Evolutionary conservation across 1,140 invertebrate genomes (phyloP), one percentile per base, ranked within the genome.

Genomic region (Hestina assimilis): DNA sequence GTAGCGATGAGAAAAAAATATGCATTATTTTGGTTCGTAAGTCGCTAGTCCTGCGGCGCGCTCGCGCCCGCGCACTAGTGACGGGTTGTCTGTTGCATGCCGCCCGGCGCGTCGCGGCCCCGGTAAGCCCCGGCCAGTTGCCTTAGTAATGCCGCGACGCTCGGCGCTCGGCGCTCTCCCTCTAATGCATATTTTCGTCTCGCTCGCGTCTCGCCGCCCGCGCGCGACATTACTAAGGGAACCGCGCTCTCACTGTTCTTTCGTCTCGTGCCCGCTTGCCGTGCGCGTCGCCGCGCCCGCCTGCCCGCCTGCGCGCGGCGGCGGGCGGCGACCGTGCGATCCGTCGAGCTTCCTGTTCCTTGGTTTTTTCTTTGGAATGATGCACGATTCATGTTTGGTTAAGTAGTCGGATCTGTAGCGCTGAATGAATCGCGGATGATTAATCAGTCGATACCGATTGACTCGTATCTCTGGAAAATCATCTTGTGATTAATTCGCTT

Each of bases 111-210:
- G 47, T 42, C 46, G 45, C 66, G 66, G 26, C 43, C 40, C 52
- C 74, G 79, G 73, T 77, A 77, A 75, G 79, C 78, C 61, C 54
- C 75, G 64, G 63, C 43, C 72, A 72, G 76, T 79, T 82, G 65
- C 81, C 79, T 82, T 80, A 84, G 81, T 82, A 82, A 83, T 81
- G 81, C 59, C 68, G 65, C 57, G 64, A 38, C 52, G 46, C 50
- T 15, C n/a, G n/a, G 26, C 55, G 17, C 29, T 31, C 55, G 14
- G 38, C 62, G 52, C 26, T 14, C 23, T n/a, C 4, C 47, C 24
- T 4, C 12, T 41, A 41, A 41, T 41, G 38, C 38, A 41, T 41
- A 41, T 41, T 35, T 31, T 41, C 3, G 54, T 24, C 20, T 23
- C 26, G 38, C 28, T 47, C 33, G n/a, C n/a, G n/a, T n/a, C n/a